phyloP scores from a whole-genome alignment of 1,140 invertebrate species.

The Caerostris extrusa region DNA sequence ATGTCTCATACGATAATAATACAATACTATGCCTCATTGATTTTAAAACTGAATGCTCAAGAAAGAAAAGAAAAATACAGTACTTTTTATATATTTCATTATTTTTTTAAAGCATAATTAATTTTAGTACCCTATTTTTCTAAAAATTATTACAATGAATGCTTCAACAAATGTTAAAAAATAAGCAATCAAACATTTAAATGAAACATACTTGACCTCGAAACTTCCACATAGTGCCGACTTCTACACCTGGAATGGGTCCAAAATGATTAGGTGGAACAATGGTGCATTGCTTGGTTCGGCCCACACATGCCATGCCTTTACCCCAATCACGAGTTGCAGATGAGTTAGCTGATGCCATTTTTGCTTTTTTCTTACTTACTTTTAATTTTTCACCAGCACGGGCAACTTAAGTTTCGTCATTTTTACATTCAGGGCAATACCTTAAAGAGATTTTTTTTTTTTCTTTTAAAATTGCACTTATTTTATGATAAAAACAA shows the following conservation, averaged over 20 bases:
- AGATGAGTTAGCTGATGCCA: constrained; percentile 83
- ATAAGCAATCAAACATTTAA: no score
- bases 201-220: constrained; percentile 86
- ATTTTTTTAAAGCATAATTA: no score
- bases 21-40: no score
- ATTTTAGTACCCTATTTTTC: no score
- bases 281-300: constrained; percentile 86
- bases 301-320: constrained; percentile 92
- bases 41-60: no score
- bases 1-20: no score
- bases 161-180: no score
- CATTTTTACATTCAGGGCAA: constrained; percentile 89
- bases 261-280: constrained; percentile 90
- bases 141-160: no score
- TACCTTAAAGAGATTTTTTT: constrained; percentile 84
- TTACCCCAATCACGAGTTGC: constrained; percentile 89
- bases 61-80: no score
- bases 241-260: constrained; percentile 91
- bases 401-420: constrained; percentile 88
- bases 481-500: no score
- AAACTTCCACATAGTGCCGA: constrained; percentile 91
- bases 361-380: constrained; percentile 87
- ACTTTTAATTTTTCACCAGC: constrained; percentile 88
- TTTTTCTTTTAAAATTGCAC: background rate
- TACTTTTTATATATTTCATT: no score